Conservation (phyloP, 2,888 invertebrate genomes). For the Hecatera dysodea region DNA sequence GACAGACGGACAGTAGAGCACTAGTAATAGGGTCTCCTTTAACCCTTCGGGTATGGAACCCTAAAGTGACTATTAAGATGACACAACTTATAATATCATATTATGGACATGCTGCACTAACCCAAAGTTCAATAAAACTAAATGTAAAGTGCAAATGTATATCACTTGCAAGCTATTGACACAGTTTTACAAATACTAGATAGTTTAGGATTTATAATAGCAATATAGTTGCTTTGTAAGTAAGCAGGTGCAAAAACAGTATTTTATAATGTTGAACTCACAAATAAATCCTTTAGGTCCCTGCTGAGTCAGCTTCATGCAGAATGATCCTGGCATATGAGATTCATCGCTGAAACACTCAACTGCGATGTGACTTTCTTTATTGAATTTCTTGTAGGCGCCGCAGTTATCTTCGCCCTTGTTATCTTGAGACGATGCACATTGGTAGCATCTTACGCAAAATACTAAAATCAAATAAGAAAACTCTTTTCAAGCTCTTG, state of each 20-base stretch:
- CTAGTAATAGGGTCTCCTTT: no score
- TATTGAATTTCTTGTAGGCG: constrained; percentile 96
- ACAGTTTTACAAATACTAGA: no score
- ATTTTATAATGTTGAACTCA: constrained; percentile 89
- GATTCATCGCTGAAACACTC: constrained; percentile 99
- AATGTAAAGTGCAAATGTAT: neutral
- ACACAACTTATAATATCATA: no score
- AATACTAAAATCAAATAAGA: constrained; percentile 84
- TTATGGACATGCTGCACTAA: neutral
- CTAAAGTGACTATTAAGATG: no score
- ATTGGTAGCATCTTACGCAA: constrained; percentile 97
- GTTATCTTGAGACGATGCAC: constrained; percentile 95
- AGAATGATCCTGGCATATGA: constrained; percentile 98
- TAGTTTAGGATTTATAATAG: no score
- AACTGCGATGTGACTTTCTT: constrained; percentile 95
- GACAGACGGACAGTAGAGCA: no score
- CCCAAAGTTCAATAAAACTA: neutral
- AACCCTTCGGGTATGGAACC: no score
- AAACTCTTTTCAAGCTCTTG: constrained; percentile 4
- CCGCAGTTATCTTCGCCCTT: constrained; percentile 96
- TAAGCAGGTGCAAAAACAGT: neutral
- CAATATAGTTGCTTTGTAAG: neutral
- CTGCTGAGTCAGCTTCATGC: constrained; percentile 98
- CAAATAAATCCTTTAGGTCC: constrained; percentile 98
- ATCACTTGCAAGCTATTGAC: neutral